These are phyloP conservation scores for Phortica okadai DNA, from an alignment of 2,888 invertebrate genomes.

Conservation along the genomic window DNA sequence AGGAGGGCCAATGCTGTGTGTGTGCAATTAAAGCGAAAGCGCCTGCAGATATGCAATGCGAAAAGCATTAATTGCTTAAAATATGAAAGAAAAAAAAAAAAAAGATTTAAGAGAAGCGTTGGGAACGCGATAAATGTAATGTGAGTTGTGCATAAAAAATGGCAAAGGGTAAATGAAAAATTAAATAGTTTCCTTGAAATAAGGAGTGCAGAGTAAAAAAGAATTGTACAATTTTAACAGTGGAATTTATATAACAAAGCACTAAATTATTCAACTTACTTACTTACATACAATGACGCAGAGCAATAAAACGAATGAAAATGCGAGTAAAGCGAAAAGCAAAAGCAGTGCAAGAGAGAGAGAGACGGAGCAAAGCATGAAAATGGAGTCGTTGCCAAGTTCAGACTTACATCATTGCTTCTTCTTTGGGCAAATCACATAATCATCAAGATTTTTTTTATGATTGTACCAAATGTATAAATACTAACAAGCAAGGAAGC, in stretches of 20 bases:
- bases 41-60: conserved; percentile 19
- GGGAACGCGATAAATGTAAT: no score
- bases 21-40: conserved; percentile 12
- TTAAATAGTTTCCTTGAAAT: conserved; percentile 63
- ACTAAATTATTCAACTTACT: conserved; percentile 61
- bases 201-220: conserved; percentile 42
- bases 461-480: no score
- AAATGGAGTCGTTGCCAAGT: no score
- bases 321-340: background rate
- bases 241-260: conserved; percentile 64
- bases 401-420: no score
- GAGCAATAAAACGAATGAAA: background rate
- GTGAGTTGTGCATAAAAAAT: conserved; percentile 28
- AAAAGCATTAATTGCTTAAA: conserved; percentile 46
- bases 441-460: no score
- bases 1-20: background rate
- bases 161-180: conserved; percentile 59
- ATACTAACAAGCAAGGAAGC: no score
- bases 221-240: conserved; percentile 67
- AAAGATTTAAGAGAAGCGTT: conserved; percentile 30
- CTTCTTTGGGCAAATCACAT: no score
- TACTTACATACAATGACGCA: no score
- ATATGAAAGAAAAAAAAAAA: conserved; percentile 41
- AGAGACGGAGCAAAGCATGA: no score
- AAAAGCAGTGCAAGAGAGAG: background rate